Evolutionary conservation across 2,113 vertebrate genomes (phyloP), one percentile per base, ranked within the genome.

Genomic region (Pipra filicauda): DNA sequence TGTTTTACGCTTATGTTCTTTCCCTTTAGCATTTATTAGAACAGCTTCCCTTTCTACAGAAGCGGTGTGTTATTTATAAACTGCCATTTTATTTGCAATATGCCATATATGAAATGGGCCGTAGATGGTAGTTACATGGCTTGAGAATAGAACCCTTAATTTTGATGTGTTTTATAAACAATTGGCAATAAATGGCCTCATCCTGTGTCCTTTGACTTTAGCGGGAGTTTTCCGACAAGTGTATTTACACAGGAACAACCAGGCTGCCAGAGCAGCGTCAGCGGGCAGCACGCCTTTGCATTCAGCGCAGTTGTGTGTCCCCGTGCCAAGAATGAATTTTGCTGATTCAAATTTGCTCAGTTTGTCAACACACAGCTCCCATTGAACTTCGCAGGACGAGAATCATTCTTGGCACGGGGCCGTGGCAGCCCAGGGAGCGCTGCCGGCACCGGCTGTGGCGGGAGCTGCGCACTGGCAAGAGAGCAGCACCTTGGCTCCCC

Each of bases 121-220:
- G 1, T 83, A 62, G 59, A 27, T 26, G 57, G 46, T n/a, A 64
- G 82, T 58, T 88, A 35, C 39, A 8, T 88, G 59, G 62, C 95
- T 95, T 92, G 88, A 93, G 96, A 97, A 78, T 6, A 84, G 66
- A 97, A 61, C 76, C 79, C 57, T 96, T 92, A 48, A 79, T 90
- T 96, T 96, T 91, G 55, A 82, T 69, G 80, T 90, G 48, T 73
- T 97, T 92, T 96, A 90, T 70, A 87, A 97, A 95, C 92, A 95
- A 86, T 75, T 78, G 94, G 83, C 93, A 77, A 89, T 92, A 94
- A 96, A 96, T 78, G 86, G 61, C 70, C 78, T 72, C 46, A 84
- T 93, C 73, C 72, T n/a, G 31, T 44, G 52, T 88, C 91, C 78
- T 54, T 73, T 93, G 85, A 76, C 88, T 97, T 57, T 11, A 33